Evolutionary conservation across 2,888 invertebrate species (phyloP).

Genomic region (Homarus gammarus): DNA sequence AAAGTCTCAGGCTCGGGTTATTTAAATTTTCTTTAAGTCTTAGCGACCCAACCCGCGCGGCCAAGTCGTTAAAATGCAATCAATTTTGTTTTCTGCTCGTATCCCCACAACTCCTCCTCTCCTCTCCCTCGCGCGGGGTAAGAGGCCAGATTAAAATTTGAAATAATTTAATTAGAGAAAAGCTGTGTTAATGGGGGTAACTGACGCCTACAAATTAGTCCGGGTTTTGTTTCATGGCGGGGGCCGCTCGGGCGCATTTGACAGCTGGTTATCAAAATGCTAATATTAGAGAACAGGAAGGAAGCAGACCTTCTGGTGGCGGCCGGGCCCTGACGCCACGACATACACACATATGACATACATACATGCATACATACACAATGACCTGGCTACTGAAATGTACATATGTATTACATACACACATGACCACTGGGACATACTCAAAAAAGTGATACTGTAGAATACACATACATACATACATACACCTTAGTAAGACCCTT

Average conservation of each 20-base stretch:
- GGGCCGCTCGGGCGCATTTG: constrained; percentile 10
- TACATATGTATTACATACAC: no score
- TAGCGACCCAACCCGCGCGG: constrained; percentile 10
- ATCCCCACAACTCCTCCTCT: constrained; percentile 12
- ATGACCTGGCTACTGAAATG: not conserved
- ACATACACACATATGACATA: no score
- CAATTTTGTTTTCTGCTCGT: constrained; percentile 69
- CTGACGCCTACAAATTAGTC: constrained; percentile 58
- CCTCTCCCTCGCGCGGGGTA: not conserved
- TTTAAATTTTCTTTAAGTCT: constrained; percentile 52
- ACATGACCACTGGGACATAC: no score
- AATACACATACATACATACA: not conserved
- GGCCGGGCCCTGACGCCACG: not conserved
- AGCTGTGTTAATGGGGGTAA: constrained; percentile 53
- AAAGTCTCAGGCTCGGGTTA: constrained; percentile 52
- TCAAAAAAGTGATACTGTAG: no score
- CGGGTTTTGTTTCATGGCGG: constrained; percentile 53
- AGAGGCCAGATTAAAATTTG: constrained; percentile 52
- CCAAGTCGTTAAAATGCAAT: constrained; percentile 71
- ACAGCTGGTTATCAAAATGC: constrained; percentile 48
- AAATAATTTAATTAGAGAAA: constrained; percentile 64
- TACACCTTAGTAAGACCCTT: not conserved
- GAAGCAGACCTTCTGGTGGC: no score
- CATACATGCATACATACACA: no score
- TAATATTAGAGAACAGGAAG: constrained; percentile 13